Conservation (phyloP, 2,113 vertebrate genomes). For the Mastomys coucha region DNA sequence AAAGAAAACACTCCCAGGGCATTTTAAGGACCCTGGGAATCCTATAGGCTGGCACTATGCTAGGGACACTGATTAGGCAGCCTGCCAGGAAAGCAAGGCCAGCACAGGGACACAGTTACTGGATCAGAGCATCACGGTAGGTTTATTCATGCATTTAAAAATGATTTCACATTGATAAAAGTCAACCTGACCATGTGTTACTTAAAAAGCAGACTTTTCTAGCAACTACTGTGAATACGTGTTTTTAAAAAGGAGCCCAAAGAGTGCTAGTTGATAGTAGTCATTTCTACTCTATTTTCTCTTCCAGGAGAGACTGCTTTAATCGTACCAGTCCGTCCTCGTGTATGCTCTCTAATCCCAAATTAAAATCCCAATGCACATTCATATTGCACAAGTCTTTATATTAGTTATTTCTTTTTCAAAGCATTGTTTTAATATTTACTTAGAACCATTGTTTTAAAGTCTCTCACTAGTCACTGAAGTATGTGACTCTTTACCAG, state of each 20-base stretch:
- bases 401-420: conserved; percentile 40
- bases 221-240: conserved; percentile 37
- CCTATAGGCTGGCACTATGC: conserved; percentile 20
- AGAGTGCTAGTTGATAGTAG: conserved; percentile 39
- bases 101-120: background rate
- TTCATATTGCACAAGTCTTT: conserved; percentile 49
- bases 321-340: background rate
- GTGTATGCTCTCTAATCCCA: background rate
- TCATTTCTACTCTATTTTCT: conserved; percentile 55
- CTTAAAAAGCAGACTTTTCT: background rate
- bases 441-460: conserved; percentile 51
- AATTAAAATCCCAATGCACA: conserved; percentile 54
- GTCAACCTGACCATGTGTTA: background rate
- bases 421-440: conserved; percentile 42
- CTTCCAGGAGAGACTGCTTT: conserved; percentile 42
- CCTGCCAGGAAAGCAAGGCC: conserved; percentile 50
- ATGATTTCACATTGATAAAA: conserved; percentile 39
- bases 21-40: conserved; percentile 48
- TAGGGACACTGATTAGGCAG: background rate
- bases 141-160: background rate
- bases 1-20: conserved; percentile 21
- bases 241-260: conserved; percentile 44
- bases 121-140: background rate
- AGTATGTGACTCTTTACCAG: conserved; percentile 49
- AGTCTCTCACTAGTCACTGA: conserved; percentile 48